These are phyloP conservation scores for Coreius guichenoti DNA, from an alignment of 2,797 vertebrate genomes.

Conservation along the genomic window DNA sequence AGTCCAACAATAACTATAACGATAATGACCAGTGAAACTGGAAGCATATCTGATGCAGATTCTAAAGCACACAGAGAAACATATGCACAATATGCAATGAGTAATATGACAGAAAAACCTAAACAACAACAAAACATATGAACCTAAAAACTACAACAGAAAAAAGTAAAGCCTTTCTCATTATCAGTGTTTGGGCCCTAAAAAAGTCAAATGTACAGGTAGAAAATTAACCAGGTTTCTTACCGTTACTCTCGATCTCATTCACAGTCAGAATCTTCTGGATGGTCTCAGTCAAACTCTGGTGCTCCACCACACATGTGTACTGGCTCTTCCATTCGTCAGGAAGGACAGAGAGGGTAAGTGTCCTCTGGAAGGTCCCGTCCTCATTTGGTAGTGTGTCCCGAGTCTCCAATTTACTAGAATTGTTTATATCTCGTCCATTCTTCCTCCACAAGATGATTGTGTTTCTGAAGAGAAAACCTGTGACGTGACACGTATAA, in stretches of 20 bases:
- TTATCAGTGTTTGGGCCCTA: not conserved
- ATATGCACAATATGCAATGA: not conserved
- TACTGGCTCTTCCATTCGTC: rapidly evolving
- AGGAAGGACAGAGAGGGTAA: rapidly evolving
- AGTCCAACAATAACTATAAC: rapidly evolving
- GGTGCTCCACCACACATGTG: not conserved
- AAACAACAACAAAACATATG: too few relatives aligned
- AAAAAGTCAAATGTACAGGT: not conserved
- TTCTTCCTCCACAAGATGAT: rapidly evolving
- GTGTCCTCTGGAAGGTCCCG: not conserved
- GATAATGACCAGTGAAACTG: rapidly evolving
- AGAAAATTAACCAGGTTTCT: not conserved
- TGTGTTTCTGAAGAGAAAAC: not conserved
- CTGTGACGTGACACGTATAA: not conserved
- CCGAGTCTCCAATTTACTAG: rapidly evolving
- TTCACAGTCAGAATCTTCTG: not conserved
- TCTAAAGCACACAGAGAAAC: not conserved
- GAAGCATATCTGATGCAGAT: rapidly evolving
- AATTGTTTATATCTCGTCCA: not conserved
- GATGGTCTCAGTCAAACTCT: not conserved
- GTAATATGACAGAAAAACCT: not conserved
- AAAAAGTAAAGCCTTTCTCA: not conserved
- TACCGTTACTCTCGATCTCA: rapidly evolving
- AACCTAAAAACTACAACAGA: not conserved
- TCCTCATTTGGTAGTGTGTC: not conserved